Evolutionary conservation across 2,888 invertebrate genomes (phyloP).

Genomic region (Cryptus viduatorius): DNA sequence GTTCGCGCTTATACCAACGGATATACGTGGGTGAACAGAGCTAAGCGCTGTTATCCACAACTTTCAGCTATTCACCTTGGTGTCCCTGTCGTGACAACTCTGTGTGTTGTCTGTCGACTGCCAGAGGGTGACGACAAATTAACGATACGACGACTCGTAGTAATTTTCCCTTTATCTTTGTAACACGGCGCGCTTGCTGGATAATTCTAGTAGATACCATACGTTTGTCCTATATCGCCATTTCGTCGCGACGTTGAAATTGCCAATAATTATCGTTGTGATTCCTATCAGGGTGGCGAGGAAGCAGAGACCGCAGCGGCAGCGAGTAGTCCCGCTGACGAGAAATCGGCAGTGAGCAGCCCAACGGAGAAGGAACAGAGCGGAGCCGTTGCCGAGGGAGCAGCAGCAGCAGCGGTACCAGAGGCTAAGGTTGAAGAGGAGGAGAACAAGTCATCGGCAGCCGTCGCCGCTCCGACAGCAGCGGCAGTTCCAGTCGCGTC

Average conservation of each 20-base stretch:
- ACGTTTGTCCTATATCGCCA: background rate
- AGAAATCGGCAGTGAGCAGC: constrained; percentile 80
- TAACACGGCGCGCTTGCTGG: constrained; percentile 8
- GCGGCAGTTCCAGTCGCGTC: constrained; percentile 55
- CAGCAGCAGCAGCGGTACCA: constrained; percentile 44
- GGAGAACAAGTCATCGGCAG: constrained; percentile 70
- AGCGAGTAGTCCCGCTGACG: constrained; percentile 77
- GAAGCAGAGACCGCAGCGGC: constrained; percentile 76
- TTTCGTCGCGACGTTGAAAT: background rate
- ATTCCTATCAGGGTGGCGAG: constrained; percentile 80
- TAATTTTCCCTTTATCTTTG: constrained; percentile 7
- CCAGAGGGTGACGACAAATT: constrained; percentile 47
- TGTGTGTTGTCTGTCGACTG: constrained; percentile 2
- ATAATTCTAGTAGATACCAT: constrained; percentile 27
- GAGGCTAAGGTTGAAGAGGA: constrained; percentile 71
- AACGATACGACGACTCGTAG: constrained; percentile 25
- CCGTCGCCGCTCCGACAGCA: constrained; percentile 31
- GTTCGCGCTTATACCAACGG: constrained; percentile 53
- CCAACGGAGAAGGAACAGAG: constrained; percentile 77
- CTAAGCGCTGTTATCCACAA: constrained; percentile 53
- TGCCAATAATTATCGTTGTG: background rate
- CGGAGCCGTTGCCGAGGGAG: constrained; percentile 47
- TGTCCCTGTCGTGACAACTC: constrained; percentile 20
- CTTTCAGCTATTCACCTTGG: constrained; percentile 32
- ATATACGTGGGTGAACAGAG: constrained; percentile 33